A percentile compares a stretch with the other conserved stretches of the same genome.
These are phyloP conservation scores for Alouatta caraya DNA, from an alignment of 2,797 vertebrate genomes.

Conservation along the genomic window DNA sequence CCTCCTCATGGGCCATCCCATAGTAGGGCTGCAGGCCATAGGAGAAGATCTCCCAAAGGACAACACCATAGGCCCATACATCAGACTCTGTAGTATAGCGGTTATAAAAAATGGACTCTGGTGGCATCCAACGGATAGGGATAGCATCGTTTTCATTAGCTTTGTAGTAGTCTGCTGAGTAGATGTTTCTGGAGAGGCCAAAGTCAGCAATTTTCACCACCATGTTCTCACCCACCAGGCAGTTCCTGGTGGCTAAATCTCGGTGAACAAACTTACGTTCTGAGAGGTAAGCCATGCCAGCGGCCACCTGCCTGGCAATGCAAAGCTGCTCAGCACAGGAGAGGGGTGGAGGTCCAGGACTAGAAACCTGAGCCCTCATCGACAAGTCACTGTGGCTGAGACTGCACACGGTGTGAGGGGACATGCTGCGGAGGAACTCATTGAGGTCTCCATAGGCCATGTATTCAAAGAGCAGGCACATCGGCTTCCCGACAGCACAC, in stretches of 20 bases:
- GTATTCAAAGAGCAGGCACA: conserved; percentile 99
- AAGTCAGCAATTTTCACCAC: conserved; percentile 99
- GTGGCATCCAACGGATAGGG: conserved; percentile 99
- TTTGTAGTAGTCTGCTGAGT: conserved; percentile 99
- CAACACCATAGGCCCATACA: conserved; percentile 97
- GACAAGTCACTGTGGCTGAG: conserved; percentile 84
- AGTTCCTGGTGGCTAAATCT: conserved; percentile 98
- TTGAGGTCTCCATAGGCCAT: conserved; percentile 98
- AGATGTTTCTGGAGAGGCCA: conserved; percentile 97
- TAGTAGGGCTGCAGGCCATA: conserved; percentile 98
- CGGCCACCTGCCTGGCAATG: conserved; percentile 94
- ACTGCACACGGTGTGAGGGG: conserved; percentile 87
- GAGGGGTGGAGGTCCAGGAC: conserved; percentile 83
- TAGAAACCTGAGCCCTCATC: conserved; percentile 80
- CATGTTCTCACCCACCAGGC: conserved; percentile 94
- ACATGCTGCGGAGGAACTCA: conserved; percentile 92
- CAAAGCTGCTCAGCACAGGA: conserved; percentile 91
- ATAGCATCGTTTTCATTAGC: conserved; percentile 97
- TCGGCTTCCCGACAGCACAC: conserved; percentile 97
- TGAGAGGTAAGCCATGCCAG: conserved; percentile 96
- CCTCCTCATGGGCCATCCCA: conserved; percentile 98
- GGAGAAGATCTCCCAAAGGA: conserved; percentile 98
- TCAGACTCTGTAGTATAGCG: conserved; percentile 98
- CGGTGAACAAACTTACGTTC: conserved; percentile 98
- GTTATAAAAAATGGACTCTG: conserved; percentile 99